Percentiles rank a stretch among this genome's conserved stretches.
Conservation (phyloP, 2,888 invertebrate species). For the Tinea semifulvella region DNA sequence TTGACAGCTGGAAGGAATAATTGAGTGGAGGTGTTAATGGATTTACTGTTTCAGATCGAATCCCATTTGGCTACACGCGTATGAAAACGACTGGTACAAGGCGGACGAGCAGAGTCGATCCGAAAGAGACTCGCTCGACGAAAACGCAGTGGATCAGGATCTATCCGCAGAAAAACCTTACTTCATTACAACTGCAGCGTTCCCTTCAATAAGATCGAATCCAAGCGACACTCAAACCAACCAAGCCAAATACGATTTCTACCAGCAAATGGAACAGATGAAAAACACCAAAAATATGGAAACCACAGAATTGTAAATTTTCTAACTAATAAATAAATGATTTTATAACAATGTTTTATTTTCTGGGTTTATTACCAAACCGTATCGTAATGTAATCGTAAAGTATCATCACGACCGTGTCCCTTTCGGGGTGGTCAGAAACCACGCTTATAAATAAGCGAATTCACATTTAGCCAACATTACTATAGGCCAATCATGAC, state of each 20-base stretch:
- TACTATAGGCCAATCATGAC: no score
- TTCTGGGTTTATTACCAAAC: no score
- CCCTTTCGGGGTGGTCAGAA: no score
- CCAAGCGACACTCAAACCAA: conserved; percentile 56
- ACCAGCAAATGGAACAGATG: conserved; percentile 75
- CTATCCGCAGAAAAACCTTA: conserved; percentile 56
- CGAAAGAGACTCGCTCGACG: conserved; percentile 86
- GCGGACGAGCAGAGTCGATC: conserved; percentile 85
- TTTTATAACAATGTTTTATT: no score
- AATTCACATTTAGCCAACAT: no score
- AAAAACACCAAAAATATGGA: conserved; percentile 79
- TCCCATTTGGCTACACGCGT: conserved; percentile 94
- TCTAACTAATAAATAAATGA: no score
- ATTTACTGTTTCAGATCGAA: no score
- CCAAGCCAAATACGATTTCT: conserved; percentile 72
- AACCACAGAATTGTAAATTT: conserved; percentile 76
- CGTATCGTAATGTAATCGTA: no score
- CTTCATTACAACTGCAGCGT: conserved; percentile 56
- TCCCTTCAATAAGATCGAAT: conserved; percentile 53
- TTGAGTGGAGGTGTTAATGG: no score
- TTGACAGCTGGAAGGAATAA: no score
- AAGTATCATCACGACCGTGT: no score
- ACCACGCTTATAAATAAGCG: no score
- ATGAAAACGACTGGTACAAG: conserved; percentile 94
- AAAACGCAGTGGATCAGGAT: conserved; percentile 76